Conservation (phyloP, 2,113 vertebrate species). For the Potamarius usumacintae region DNA sequence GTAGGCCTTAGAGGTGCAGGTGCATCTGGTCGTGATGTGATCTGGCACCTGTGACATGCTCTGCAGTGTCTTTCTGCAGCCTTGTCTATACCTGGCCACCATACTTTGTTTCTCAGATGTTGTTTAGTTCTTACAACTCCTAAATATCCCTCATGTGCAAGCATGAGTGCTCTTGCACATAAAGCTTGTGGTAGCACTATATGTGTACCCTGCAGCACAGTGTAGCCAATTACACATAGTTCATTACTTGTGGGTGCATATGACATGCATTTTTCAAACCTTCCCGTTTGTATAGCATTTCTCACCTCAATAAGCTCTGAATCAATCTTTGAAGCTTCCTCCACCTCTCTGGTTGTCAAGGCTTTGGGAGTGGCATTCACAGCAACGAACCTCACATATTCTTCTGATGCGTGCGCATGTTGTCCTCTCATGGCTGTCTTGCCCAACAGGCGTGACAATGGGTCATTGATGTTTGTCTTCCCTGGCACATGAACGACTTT, state of each 20-base stretch:
- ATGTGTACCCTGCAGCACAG: not conserved
- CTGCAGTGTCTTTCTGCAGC: no score
- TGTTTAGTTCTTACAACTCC: constrained; percentile 43
- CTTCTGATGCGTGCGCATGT: no score
- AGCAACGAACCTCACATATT: no score
- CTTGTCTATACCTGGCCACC: no score
- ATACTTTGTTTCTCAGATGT: constrained; percentile 8
- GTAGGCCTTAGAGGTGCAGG: no score
- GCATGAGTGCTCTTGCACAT: constrained; percentile 17
- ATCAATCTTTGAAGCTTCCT: constrained; percentile 17
- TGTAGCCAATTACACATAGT: constrained; percentile 27
- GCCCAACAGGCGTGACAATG: no score
- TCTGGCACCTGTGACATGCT: no score
- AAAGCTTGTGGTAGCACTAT: constrained; percentile 39
- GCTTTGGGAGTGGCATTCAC: no score
- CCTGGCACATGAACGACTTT: no score
- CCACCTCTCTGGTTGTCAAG: constrained; percentile 29
- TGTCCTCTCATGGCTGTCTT: no score
- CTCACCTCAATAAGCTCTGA: constrained; percentile 16
- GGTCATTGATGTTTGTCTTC: no score
- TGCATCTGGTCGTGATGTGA: no score
- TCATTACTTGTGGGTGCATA: constrained; percentile 36
- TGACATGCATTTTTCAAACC: constrained; percentile 27
- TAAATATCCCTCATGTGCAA: constrained; percentile 41
- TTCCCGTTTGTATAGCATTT: constrained; percentile 19